Evolutionary conservation across 2,113 vertebrate genomes (phyloP), one percentile per base, ranked within the genome.

Genomic region (Nannospalax galili): DNA sequence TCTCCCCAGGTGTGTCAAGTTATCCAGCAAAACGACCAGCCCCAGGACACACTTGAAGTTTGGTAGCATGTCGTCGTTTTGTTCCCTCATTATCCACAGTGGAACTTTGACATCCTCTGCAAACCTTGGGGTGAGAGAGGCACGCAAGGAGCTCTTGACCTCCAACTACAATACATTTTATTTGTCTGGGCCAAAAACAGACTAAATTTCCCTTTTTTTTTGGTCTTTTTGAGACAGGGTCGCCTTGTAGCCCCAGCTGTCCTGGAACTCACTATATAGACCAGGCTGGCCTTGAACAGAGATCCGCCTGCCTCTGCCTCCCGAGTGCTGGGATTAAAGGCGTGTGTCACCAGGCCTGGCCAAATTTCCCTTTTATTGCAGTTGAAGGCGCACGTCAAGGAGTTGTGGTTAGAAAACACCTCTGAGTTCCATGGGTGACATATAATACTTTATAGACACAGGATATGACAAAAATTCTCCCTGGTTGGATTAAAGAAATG

Each of bases 71-170:
- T n/a, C n/a, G n/a, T n/a, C n/a, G n/a, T n/a, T n/a, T 74, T 3
- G 26, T 16, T 60, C 28, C 22, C 40, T 94, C 45, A 37, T 67
- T 94, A 81, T 79, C 73, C 35, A 72, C 86, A 82, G 86, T 64
- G 79, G 81, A 70, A 72, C 75, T 92, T 85, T 92, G 69, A 84
- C 52, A 80, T 92, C 48, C 75, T 88, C 79, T 67, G 48, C 86
- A 91, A 93, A 65, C 82, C 86, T 94, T 28, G 70, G 92, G 11
- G 95, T 96, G 93, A 95, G 69, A 35, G 52, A 86, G 95, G 87
- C 90, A 93, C 91, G 88, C 45, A 56, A 9, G n/a, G 45, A 52
- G 6, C 48, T 52, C 11, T 52, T 52, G 48, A 52, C 48, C 48
- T 52, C 48, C 48, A 52, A 11, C 48, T 52, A 11, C 48, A 52